Evolutionary conservation across 2,888 invertebrate species (phyloP).

Genomic region (Opisthograptis luteolata): DNA sequence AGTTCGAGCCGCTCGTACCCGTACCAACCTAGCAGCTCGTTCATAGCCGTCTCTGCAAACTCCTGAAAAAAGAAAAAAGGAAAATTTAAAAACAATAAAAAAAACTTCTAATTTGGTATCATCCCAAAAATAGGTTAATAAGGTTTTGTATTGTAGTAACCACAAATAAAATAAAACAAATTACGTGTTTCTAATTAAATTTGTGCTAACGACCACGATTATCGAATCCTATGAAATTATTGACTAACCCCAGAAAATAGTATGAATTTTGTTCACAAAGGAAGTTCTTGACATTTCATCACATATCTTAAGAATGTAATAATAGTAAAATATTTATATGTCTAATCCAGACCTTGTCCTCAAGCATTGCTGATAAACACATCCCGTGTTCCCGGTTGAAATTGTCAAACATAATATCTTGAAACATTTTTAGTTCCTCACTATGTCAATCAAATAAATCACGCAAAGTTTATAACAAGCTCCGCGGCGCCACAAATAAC

Average conservation of each 20-base stretch:
- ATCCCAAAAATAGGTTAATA: too few species aligned
- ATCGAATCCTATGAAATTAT: too few species aligned
- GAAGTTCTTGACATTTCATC: too few species aligned
- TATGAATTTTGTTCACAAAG: too few species aligned
- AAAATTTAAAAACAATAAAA: background rate
- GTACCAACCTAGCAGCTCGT: slow-evolving; percentile 96
- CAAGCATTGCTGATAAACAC: slow-evolving; percentile 13
- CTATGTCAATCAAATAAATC: slow-evolving; percentile 25
- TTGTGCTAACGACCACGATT: too few species aligned
- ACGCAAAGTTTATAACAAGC: slow-evolving; percentile 17
- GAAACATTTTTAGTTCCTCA: slow-evolving; percentile 18
- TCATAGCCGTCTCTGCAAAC: slow-evolving; percentile 96
- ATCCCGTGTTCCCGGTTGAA: slow-evolving; percentile 9
- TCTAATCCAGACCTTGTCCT: slow-evolving; percentile 25
- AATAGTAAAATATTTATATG: slow-evolving; percentile 14
- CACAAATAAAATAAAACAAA: too few species aligned
- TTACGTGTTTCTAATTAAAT: too few species aligned
- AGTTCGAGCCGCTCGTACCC: slow-evolving; percentile 91
- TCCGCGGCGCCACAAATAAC: slow-evolving; percentile 38
- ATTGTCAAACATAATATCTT: slow-evolving; percentile 14
- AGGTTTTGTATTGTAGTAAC: too few species aligned
- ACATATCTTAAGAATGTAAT: background rate
- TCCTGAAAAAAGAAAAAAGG: slow-evolving; percentile 84
- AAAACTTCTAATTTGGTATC: too few species aligned
- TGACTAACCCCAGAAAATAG: too few species aligned